Percentiles rank a stretch among this genome's conserved stretches.
Conservation (phyloP, 2,888 invertebrate genomes). For the Lasioglossum pauxillum region DNA sequence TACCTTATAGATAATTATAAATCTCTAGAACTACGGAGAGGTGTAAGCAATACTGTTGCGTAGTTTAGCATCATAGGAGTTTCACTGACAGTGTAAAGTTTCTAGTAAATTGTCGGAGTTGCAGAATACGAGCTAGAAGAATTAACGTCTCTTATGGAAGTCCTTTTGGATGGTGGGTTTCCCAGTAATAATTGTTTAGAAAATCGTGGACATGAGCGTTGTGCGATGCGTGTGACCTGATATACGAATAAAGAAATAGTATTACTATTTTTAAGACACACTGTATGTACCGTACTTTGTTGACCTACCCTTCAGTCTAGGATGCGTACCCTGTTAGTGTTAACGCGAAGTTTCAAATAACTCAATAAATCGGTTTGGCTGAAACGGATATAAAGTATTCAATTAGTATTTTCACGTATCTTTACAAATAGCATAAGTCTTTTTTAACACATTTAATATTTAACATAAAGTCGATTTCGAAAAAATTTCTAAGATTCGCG, state of each 20-base stretch:
- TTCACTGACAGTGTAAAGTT: conserved; percentile 23
- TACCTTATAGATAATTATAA: conserved; percentile 41
- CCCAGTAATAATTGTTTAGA: conserved; percentile 26
- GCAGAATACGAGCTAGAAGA: conserved; percentile 45
- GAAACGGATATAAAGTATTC: conserved; percentile 30
- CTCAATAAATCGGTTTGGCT: conserved; percentile 41
- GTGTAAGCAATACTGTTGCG: conserved; percentile 24
- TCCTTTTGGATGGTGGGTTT: conserved; percentile 28
- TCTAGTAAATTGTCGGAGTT: conserved; percentile 18
- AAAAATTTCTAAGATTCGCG: too few relatives aligned
- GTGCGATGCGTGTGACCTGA: conserved; percentile 60
- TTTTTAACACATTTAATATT: too few relatives aligned
- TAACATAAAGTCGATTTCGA: too few relatives aligned
- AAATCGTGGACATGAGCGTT: conserved; percentile 54
- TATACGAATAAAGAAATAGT: not conserved
- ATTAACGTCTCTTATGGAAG: conserved; percentile 36
- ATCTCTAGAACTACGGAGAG: conserved; percentile 26
- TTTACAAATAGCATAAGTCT: not conserved
- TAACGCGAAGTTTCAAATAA: conserved; percentile 44
- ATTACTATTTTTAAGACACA: not conserved
- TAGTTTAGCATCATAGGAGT: conserved; percentile 14
- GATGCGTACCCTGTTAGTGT: conserved; percentile 56
- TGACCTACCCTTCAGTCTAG: conserved; percentile 44
- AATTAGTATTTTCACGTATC: not conserved
- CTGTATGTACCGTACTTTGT: not conserved